phyloP scores from a whole-genome alignment of 2,888 invertebrate species.

The Metacarcinus magister region DNA sequence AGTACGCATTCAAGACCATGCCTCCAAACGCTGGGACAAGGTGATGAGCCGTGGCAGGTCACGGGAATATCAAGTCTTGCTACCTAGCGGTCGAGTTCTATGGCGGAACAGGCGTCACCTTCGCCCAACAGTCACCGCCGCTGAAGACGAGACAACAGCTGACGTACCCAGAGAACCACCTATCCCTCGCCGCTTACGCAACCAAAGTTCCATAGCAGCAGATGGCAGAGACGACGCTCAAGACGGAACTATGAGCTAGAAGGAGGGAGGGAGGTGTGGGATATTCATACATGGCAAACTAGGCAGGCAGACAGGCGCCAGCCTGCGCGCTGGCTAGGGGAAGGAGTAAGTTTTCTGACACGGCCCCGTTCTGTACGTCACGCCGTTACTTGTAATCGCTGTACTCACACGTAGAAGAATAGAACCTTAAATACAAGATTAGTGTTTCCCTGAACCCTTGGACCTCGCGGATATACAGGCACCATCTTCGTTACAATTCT shows the following conservation, averaged over 20 bases:
- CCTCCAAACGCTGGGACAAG: slow-evolving; percentile 51
- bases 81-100: slow-evolving; percentile 26
- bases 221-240: background rate
- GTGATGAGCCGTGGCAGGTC: slow-evolving; percentile 55
- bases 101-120: slow-evolving; percentile 30
- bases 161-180: background rate
- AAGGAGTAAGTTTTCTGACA: too few species aligned
- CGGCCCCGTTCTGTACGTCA: too few species aligned
- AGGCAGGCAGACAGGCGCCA: too few species aligned
- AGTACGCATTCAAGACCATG: slow-evolving; percentile 46
- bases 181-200: background rate
- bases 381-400: too few species aligned
- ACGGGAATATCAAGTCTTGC: background rate
- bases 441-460: too few species aligned
- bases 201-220: background rate
- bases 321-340: too few species aligned
- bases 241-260: background rate
- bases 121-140: background rate
- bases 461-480: too few species aligned
- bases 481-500: too few species aligned
- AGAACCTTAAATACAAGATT: too few species aligned
- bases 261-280: background rate
- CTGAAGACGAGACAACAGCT: background rate
- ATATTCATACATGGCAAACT: background rate
- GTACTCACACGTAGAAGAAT: too few species aligned